Evolutionary conservation across 2,888 invertebrate species (phyloP).

Genomic region (Zele albiditarsus): DNA sequence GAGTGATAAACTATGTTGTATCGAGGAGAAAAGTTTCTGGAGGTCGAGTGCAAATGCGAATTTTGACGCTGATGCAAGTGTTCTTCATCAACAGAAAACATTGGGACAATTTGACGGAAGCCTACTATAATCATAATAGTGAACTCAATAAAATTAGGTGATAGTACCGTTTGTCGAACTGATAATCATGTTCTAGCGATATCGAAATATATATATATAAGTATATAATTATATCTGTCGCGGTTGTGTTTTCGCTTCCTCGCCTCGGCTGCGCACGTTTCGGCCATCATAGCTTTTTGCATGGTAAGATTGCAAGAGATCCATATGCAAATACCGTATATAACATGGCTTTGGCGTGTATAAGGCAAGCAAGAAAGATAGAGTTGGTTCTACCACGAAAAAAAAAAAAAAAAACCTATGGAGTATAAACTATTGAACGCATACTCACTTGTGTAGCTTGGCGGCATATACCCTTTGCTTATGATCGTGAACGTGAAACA

Average conservation of each 20-base stretch:
- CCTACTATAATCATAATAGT: neutral
- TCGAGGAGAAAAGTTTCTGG: neutral
- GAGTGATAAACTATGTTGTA: neutral
- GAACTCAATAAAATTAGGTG: neutral
- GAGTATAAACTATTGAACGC: slow-evolving; percentile 38
- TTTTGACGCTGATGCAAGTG: neutral
- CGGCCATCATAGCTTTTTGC: slow-evolving; percentile 14
- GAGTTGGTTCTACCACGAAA: neutral
- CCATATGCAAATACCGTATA: slow-evolving; percentile 48
- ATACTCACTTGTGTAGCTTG: slow-evolving; percentile 16
- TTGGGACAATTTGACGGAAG: neutral
- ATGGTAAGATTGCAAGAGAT: slow-evolving; percentile 40
- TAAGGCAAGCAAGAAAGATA: neutral
- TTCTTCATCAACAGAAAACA: neutral
- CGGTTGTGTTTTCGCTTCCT: slow-evolving; percentile 11
- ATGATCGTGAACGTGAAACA: slow-evolving; percentile 48
- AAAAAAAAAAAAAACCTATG: slow-evolving; percentile 28
- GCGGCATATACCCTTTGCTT: slow-evolving; percentile 29
- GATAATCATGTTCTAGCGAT: slow-evolving; percentile 22
- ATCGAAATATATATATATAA: slow-evolving; percentile 16
- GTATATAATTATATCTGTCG: neutral
- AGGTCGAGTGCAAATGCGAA: neutral
- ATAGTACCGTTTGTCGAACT: slow-evolving; percentile 6
- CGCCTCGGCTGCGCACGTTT: neutral
- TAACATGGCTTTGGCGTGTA: slow-evolving; percentile 25